Conservation (phyloP, 2,888 invertebrate species). For the Rhingia campestris region DNA sequence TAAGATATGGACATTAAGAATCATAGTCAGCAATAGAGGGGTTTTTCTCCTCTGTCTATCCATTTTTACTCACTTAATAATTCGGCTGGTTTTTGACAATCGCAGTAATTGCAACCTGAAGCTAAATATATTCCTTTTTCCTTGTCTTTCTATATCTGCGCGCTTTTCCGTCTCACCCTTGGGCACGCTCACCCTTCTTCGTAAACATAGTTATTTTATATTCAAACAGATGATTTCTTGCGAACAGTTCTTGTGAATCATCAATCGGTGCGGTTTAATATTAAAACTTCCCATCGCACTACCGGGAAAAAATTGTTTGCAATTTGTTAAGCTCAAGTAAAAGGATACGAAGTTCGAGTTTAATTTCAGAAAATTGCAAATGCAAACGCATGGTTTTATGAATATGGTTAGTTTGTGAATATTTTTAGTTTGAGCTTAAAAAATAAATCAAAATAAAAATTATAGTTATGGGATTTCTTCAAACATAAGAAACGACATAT, state of each 20-base stretch:
- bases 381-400: constrained; percentile 27
- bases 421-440: neutral
- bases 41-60: constrained; percentile 6
- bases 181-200: neutral
- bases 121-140: constrained; percentile 14
- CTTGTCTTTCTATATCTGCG: neutral
- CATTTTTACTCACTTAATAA: constrained; percentile 59
- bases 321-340: neutral
- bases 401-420: constrained; percentile 61
- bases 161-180: constrained; percentile 15
- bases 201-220: too few species aligned
- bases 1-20: constrained; percentile 16
- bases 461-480: too few species aligned
- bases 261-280: constrained; percentile 57
- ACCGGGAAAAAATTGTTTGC: constrained; percentile 1
- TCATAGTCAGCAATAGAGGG: constrained; percentile 1
- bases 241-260: constrained; percentile 45
- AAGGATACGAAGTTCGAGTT: neutral
- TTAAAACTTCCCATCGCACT: constrained; percentile 4
- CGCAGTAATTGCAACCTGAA: constrained; percentile 50
- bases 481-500: too few species aligned
- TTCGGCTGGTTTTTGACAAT: constrained; percentile 60
- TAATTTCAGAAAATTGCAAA: neutral
- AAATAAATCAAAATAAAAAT: too few species aligned
- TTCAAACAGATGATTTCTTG: constrained; percentile 33